These are phyloP conservation scores for Sebastes schlegelii DNA, from an alignment of 2,113 vertebrate species.

Conservation along the genomic window DNA sequence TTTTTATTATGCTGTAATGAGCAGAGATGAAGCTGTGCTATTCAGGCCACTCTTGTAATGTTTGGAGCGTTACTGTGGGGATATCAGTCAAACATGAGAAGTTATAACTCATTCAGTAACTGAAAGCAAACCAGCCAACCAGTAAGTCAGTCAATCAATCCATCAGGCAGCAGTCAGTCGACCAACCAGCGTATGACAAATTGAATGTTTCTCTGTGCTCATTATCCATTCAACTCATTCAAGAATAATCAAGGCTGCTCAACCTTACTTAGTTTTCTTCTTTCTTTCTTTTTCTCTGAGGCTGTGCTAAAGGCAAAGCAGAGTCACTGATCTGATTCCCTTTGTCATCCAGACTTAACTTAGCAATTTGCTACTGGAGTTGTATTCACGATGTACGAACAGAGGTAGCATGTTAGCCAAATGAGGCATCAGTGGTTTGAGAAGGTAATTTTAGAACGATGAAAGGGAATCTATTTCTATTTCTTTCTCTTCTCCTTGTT, in stretches of 20 bases:
- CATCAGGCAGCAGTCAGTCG: slow-evolving; percentile 44
- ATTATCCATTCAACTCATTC: slow-evolving; percentile 63
- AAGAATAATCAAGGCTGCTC: slow-evolving; percentile 62
- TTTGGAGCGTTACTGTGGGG: slow-evolving; percentile 14
- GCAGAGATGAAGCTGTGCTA: slow-evolving; percentile 13
- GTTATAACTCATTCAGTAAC: slow-evolving; percentile 45
- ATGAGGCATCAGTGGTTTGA: slow-evolving; percentile 51
- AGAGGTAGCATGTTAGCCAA: slow-evolving; percentile 51
- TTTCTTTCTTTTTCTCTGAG: background rate
- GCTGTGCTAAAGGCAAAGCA: slow-evolving; percentile 32
- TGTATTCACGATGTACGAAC: slow-evolving; percentile 34
- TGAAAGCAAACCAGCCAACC: slow-evolving; percentile 41
- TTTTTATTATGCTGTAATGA: slow-evolving; percentile 8
- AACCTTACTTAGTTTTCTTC: background rate
- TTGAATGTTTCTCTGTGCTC: slow-evolving; percentile 54
- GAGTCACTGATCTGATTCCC: slow-evolving; percentile 51
- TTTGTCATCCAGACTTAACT: slow-evolving; percentile 49
- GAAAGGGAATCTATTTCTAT: slow-evolving; percentile 6
- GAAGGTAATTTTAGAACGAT: slow-evolving; percentile 31
- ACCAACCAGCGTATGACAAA: slow-evolving; percentile 61
- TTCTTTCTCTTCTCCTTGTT: background rate
- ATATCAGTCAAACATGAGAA: slow-evolving; percentile 41
- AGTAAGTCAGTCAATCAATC: slow-evolving; percentile 42
- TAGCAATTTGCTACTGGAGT: slow-evolving; percentile 35
- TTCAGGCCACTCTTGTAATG: slow-evolving; percentile 6